Conservation (phyloP, 2,113 vertebrate genomes). For the Scalopus aquaticus region DNA sequence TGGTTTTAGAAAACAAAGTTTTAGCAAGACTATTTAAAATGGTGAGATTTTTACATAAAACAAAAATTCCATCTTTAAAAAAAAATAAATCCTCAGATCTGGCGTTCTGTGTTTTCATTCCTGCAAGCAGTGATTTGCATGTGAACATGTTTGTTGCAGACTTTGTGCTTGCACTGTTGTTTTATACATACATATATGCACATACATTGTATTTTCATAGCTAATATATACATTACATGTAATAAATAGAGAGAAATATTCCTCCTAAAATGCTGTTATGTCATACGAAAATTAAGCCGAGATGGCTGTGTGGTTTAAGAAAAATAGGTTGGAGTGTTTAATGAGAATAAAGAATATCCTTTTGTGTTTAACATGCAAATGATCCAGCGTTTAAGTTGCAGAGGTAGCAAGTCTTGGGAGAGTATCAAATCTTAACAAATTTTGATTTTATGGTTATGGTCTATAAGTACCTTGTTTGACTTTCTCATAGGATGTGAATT, state of each 20-base stretch:
- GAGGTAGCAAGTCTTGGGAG: not conserved
- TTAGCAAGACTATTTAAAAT: not conserved
- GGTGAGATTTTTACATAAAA: not conserved
- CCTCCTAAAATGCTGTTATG: not conserved
- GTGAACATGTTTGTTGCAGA: not conserved
- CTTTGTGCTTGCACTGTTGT: not conserved
- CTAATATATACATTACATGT: not conserved
- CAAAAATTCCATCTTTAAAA: not conserved
- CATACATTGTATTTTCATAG: too few species aligned
- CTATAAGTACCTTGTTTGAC: not conserved
- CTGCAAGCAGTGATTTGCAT: not conserved
- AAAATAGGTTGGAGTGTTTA: not conserved
- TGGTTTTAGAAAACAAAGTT: not conserved
- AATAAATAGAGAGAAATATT: not conserved
- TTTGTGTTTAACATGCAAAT: not conserved
- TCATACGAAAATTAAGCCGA: not conserved
- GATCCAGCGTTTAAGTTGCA: not conserved
- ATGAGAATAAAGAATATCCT: not conserved
- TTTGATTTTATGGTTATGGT: not conserved
- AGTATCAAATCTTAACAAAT: not conserved
- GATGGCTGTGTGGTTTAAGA: not conserved
- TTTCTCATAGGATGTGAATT: slow-evolving; percentile 1
- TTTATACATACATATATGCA: not conserved
- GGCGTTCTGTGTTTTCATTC: not conserved
- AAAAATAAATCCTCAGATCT: not conserved